phyloP scores from a whole-genome alignment of 2,113 vertebrate genomes.

The Rhynchopsitta pachyrhyncha region DNA sequence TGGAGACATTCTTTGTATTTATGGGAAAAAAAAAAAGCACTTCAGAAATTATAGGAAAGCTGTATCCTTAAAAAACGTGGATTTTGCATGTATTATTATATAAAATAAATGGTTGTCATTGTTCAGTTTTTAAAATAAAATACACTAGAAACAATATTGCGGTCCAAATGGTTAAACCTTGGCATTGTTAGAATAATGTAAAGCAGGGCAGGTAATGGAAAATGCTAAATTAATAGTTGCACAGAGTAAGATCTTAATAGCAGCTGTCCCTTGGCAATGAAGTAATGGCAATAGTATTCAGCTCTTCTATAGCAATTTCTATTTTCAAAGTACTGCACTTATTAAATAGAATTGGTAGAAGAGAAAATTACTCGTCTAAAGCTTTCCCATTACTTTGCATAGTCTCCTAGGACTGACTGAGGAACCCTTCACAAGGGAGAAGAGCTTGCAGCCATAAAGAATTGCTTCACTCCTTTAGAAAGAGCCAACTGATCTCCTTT shows the following conservation, averaged over 20 bases:
- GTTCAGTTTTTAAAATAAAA: background rate
- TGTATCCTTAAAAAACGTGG: background rate
- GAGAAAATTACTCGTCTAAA: background rate
- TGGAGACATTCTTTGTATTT: background rate
- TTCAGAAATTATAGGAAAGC: background rate
- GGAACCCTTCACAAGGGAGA: background rate
- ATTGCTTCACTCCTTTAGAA: background rate
- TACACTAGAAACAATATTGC: background rate
- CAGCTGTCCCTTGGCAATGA: background rate
- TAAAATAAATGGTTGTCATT: background rate
- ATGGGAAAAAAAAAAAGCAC: background rate
- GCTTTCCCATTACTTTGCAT: background rate
- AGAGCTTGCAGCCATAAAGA: background rate
- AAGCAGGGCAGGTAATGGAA: background rate
- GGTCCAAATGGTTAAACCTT: background rate
- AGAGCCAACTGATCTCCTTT: background rate
- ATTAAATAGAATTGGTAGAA: background rate
- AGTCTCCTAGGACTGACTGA: background rate
- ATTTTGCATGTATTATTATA: background rate
- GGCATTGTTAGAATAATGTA: background rate
- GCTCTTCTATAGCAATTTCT: background rate
- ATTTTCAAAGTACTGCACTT: background rate
- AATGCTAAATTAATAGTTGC: background rate
- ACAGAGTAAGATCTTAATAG: background rate
- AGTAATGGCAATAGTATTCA: background rate